Evolutionary conservation across 2,113 vertebrate genomes (phyloP).

Genomic region (Athene cunicularia): DNA sequence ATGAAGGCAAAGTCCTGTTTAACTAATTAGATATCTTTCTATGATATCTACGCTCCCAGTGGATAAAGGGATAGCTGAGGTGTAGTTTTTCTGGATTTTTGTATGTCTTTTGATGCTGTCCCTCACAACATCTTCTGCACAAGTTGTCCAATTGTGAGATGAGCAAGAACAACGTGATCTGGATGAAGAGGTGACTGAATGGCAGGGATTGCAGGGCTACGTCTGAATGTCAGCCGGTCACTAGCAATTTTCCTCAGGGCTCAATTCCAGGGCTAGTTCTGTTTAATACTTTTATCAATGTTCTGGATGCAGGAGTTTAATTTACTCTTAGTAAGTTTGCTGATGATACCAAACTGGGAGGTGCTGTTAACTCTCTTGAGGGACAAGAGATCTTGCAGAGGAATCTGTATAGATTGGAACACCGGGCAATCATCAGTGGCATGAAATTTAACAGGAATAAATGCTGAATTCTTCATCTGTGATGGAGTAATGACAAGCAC

Average conservation of each 20-base stretch:
- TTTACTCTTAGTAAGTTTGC: neutral
- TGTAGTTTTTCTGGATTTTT: neutral
- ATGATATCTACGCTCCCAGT: neutral
- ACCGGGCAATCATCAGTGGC: neutral
- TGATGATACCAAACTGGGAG: neutral
- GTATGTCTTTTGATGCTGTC: neutral
- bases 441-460: neutral
- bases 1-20: neutral
- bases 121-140: too few relatives aligned
- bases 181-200: too few relatives aligned
- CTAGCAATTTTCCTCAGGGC: too few relatives aligned
- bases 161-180: too few relatives aligned
- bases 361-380: too few relatives aligned
- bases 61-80: neutral
- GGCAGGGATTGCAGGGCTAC: too few relatives aligned
- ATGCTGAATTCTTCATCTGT: neutral
- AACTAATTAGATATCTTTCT: neutral
- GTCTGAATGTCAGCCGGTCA: too few relatives aligned
- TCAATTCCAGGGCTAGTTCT: too few relatives aligned
- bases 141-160: too few relatives aligned
- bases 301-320: neutral
- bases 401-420: neutral
- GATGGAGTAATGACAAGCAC: neutral
- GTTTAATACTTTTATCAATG: neutral
- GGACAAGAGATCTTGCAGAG: neutral